Evolutionary conservation across 2,888 invertebrate genomes (phyloP), one percentile per base, ranked within the genome.

Genomic region (Hypomecis atomaria): DNA sequence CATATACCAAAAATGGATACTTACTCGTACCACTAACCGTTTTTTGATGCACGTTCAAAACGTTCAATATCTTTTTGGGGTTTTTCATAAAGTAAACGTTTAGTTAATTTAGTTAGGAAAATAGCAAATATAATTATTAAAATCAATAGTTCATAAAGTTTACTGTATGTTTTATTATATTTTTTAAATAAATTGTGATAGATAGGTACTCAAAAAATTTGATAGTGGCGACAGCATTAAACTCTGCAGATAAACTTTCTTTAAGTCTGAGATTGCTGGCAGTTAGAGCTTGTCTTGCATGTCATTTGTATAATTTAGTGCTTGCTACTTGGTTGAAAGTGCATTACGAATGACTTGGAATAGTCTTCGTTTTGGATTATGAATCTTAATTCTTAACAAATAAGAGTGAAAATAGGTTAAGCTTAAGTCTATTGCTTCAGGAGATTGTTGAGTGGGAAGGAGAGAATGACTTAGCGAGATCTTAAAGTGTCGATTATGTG

Each of bases 291-390:
- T 71, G 78, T 76, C 77, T 73, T 68, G 65, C 75, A 78, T 76
- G 81, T 82, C 82, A 81, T 83, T 84, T 84, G 75, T 79, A 81
- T 84, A 84, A 83, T 83, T 83, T 85, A 84, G 71, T 78, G 74
- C 77, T 65, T 53, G 77, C 77, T 79, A 77, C 81, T 80, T 77
- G 77, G 69, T 75, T 74, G 66, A 72, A 74, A 74, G 69, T 77
- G 78, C 70, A 72, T 72, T 62, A 23, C 45, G 34, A 52, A 48
- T 48, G 23, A 58, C 13, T 45, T 47, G 4, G n/a, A 42, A 38
- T 9, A 13, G 10, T 34, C 23, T 13, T n/a, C 33, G 9, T 50
- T 33, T 52, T 57, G 40, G 8, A 67, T 58, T 52, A 6, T 59
- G 38, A 9, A 34, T 53, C 56, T 61, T 67, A 61, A 8, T 36